Conservation (phyloP, 2,888 invertebrate species). For the Plutella xylostella region DNA sequence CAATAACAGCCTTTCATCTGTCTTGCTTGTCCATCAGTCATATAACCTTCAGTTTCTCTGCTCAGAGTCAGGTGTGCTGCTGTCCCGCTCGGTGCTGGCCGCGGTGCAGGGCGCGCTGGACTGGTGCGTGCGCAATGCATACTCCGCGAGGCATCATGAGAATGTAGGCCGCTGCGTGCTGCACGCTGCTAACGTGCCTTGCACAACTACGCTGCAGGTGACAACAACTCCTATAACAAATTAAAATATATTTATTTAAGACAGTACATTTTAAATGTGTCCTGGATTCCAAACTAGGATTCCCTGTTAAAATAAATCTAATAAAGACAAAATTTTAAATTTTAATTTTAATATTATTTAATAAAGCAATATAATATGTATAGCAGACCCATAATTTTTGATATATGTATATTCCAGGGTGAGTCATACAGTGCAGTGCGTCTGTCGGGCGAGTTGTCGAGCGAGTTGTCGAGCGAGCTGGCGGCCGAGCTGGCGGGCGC, state of each 20-base stretch:
- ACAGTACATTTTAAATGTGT: no score
- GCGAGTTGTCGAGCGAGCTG: slow-evolving; percentile 33
- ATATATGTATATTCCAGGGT: slow-evolving; percentile 29
- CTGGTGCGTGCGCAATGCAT: slow-evolving; percentile 90
- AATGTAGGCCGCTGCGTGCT: slow-evolving; percentile 90
- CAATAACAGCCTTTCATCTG: no score
- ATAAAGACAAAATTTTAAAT: no score
- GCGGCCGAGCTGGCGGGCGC: slow-evolving; percentile 53
- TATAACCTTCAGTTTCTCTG: no score
- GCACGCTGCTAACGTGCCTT: slow-evolving; percentile 75
- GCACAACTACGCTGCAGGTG: slow-evolving; percentile 68
- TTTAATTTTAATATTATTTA: no score
- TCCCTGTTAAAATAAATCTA: no score
- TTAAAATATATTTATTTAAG: background rate
- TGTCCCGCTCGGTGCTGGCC: slow-evolving; percentile 88
- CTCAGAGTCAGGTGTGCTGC: slow-evolving; percentile 87
- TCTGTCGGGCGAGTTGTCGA: slow-evolving; percentile 12
- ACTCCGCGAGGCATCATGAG: slow-evolving; percentile 84
- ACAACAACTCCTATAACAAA: background rate
- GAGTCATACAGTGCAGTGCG: slow-evolving; percentile 25
- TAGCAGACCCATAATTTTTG: background rate
- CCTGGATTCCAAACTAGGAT: no score
- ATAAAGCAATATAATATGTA: background rate
- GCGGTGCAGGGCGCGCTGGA: slow-evolving; percentile 83
- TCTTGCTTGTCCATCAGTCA: no score